A percentile compares a stretch with the other conserved stretches of the same genome.
Evolutionary conservation across 2,113 vertebrate genomes (phyloP).

Genomic region (Microtus oregoni): DNA sequence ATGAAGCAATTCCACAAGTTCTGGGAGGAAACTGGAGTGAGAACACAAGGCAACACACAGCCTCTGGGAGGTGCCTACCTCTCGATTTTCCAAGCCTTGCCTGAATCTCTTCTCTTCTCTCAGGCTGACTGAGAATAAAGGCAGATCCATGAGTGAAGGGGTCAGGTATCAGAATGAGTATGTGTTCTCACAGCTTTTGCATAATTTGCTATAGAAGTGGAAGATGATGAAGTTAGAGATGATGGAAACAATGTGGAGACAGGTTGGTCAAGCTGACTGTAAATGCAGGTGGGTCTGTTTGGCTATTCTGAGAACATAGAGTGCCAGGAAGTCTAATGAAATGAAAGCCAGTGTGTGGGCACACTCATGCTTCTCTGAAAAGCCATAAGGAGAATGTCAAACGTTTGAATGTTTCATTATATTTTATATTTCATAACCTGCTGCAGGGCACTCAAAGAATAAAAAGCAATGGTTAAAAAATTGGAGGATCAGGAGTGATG

Average conservation of each 20-base stretch:
- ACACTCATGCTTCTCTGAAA: constrained; percentile 79
- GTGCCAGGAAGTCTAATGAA: constrained; percentile 78
- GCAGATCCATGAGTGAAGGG: background rate
- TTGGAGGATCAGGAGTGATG: constrained; percentile 64
- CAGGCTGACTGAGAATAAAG: background rate
- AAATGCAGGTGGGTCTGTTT: constrained; percentile 72
- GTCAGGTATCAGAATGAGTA: background rate
- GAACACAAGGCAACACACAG: background rate
- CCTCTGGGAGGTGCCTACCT: background rate
- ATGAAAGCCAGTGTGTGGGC: constrained; percentile 77
- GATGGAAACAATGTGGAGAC: constrained; percentile 34
- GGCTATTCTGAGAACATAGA: constrained; percentile 80
- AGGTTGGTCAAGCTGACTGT: constrained; percentile 54
- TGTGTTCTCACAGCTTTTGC: background rate
- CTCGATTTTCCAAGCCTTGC: background rate
- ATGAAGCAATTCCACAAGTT: background rate
- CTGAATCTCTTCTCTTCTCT: background rate
- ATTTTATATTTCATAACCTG: constrained; percentile 87
- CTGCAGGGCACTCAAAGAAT: constrained; percentile 83
- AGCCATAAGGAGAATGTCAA: constrained; percentile 80
- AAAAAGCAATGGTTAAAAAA: constrained; percentile 83
- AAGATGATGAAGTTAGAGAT: background rate
- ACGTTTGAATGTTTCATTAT: constrained; percentile 86
- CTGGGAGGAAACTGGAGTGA: background rate
- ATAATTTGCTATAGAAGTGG: background rate